Percentiles rank a stretch among this genome's conserved stretches.
Conservation (phyloP, 2,113 vertebrate genomes). For the Oncorhynchus tshawytscha region DNA sequence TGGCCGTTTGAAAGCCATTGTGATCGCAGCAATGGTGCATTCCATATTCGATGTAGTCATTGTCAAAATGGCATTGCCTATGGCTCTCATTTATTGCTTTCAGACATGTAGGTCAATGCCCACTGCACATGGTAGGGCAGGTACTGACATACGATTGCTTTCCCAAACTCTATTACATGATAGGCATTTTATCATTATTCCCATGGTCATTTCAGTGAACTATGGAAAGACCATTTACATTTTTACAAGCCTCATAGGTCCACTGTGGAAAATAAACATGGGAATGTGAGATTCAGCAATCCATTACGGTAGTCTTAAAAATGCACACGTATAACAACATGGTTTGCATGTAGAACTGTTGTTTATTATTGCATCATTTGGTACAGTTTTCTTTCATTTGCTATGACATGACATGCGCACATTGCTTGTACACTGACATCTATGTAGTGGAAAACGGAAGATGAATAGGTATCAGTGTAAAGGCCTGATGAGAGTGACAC, state of each 20-base stretch:
- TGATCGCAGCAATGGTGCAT: slow-evolving; percentile 54
- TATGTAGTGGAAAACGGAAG: background rate
- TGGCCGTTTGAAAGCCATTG: slow-evolving; percentile 75
- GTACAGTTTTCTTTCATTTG: too few species aligned
- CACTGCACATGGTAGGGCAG: slow-evolving; percentile 54
- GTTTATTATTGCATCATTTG: too few species aligned
- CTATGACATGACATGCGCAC: background rate
- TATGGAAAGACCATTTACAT: too few species aligned
- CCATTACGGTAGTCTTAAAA: too few species aligned
- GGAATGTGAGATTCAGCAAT: too few species aligned
- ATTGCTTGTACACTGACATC: background rate
- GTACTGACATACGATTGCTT: slow-evolving; percentile 49
- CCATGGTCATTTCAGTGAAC: too few species aligned
- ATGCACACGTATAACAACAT: background rate
- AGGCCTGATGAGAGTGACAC: background rate
- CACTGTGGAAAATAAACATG: too few species aligned
- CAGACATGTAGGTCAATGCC: slow-evolving; percentile 76
- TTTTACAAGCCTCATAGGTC: too few species aligned
- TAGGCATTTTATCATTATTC: background rate
- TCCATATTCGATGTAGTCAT: slow-evolving; percentile 75
- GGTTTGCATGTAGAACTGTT: background rate
- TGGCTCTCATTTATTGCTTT: slow-evolving; percentile 77
- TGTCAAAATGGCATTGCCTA: slow-evolving; percentile 74
- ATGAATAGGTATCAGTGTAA: background rate
- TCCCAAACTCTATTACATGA: slow-evolving; percentile 8